Percentiles rank a stretch among this genome's conserved stretches.
Conservation (phyloP, 2,797 vertebrate genomes). For the Acanthiza pusilla region DNA sequence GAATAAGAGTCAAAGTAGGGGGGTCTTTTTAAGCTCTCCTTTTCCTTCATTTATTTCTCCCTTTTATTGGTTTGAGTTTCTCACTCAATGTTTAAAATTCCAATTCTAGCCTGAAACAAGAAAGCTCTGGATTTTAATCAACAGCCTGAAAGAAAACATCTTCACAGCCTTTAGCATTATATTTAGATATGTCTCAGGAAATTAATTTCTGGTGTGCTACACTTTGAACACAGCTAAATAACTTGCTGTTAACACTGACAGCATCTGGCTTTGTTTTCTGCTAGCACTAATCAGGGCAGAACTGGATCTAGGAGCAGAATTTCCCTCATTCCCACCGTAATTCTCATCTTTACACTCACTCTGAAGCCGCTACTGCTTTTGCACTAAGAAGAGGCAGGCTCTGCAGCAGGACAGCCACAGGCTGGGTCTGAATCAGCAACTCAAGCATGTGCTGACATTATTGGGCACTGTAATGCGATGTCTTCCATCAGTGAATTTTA, state of each 20-base stretch:
- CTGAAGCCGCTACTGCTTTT: neutral
- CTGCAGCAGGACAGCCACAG: neutral
- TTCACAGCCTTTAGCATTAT: neutral
- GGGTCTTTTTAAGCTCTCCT: fast-evolving
- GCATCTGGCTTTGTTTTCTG: neutral
- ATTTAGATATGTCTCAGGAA: neutral
- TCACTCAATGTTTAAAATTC: neutral
- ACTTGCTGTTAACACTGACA: neutral
- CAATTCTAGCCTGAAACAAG: neutral
- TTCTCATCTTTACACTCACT: neutral
- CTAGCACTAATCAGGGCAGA: neutral
- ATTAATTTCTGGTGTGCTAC: neutral
- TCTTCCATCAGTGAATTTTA: neutral
- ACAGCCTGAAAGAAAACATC: neutral
- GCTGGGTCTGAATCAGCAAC: neutral
- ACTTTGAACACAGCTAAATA: neutral
- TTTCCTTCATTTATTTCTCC: neutral
- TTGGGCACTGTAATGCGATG: neutral
- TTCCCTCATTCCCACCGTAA: neutral
- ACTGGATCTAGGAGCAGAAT: neutral
- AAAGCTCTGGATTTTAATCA: neutral
- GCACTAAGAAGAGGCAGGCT: neutral
- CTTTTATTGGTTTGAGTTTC: neutral
- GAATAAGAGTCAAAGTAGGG: neutral
- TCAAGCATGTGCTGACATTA: fast-evolving